phyloP scores from a whole-genome alignment of 2,888 invertebrate genomes.

The Odiellus spinosus region DNA sequence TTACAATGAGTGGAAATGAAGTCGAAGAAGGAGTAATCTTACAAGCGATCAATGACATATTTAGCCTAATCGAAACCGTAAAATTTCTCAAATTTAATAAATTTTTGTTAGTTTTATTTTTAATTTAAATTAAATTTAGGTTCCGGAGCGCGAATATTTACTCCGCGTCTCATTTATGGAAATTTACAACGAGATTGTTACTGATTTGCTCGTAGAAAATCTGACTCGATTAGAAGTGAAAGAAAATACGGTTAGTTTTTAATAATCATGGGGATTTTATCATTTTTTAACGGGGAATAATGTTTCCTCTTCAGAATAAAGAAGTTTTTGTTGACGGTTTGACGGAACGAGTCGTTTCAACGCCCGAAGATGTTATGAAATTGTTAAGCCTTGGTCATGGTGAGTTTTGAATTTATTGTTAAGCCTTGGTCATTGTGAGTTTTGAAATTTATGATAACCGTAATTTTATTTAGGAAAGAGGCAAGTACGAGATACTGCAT shows the following conservation, averaged over 20 bases:
- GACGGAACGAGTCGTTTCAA: no score
- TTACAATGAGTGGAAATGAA: slow-evolving; percentile 60
- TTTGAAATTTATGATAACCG: no score
- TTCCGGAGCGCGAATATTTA: slow-evolving; percentile 52
- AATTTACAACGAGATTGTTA: slow-evolving; percentile 71
- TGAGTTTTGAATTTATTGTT: no score
- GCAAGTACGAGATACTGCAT: no score
- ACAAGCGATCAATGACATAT: slow-evolving; percentile 42
- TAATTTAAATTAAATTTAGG: no score
- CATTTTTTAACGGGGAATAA: not conserved
- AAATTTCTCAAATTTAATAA: slow-evolving; percentile 12
- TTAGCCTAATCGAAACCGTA: slow-evolving; percentile 29
- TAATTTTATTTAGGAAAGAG: no score
- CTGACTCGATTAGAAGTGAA: slow-evolving; percentile 37
- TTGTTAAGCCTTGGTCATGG: no score
- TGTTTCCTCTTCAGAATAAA: not conserved
- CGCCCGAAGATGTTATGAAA: no score
- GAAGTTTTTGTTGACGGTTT: not conserved
- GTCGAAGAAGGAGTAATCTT: slow-evolving; percentile 56
- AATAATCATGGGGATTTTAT: not conserved
- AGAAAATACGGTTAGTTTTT: slow-evolving; percentile 20
- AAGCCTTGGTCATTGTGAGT: no score
- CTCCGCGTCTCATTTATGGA: slow-evolving; percentile 67
- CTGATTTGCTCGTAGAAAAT: slow-evolving; percentile 50
- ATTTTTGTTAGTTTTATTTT: not conserved